Base-by-base conservation (phyloP, 2,113 vertebrate genomes). In the Thamnaconus septentrionalis region DNA sequence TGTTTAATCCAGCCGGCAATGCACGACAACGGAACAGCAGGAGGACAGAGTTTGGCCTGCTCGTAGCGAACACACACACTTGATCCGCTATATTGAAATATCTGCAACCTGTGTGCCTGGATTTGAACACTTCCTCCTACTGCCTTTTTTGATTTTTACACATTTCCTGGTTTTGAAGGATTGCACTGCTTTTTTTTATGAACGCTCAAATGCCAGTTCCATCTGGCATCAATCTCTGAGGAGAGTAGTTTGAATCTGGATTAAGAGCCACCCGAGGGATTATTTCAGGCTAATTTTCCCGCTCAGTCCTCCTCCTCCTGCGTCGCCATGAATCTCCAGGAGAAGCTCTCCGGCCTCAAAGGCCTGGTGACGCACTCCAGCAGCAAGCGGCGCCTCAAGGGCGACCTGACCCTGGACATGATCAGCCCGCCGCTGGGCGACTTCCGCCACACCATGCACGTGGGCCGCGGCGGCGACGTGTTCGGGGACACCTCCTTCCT, bases 401-500 rank as follows among this genome's bases (percentile, higher is more conserved):
- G 91, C 0, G 93, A 95, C 83, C 91, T 99, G 68, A 97, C 95
- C 0, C 83, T 93, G 0, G 97, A 98, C 56, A 99, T 99, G 97
- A 99, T 99, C 88, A 99, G 97, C 87, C 95, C 94, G 0, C 97
- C 97, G 0, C 84, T 98, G 41, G 96, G 94, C 0, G 97, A 99
- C 87, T 99, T 99, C 71, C 95, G 97, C 51, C 97, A 99, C 89
- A 99, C 96, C 71, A 98, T 99, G 96, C 97, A 99, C 0, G 97
- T 98, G 53, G 97, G 97, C 41, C 94, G 95, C 0, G 96, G 96
- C 0, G 97, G 97, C 0, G 97, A 99, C 0, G 97, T 94, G 66
- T 99, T 99, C 0, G 97, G 97, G 0, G 97, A 99, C 86, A 98
- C 97, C 40, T 96, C 97, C 9, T 99, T 99, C 89, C 96, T 99